Base-by-base conservation (phyloP, 1,140 invertebrate genomes). In the Danaus melanippus region DNA sequence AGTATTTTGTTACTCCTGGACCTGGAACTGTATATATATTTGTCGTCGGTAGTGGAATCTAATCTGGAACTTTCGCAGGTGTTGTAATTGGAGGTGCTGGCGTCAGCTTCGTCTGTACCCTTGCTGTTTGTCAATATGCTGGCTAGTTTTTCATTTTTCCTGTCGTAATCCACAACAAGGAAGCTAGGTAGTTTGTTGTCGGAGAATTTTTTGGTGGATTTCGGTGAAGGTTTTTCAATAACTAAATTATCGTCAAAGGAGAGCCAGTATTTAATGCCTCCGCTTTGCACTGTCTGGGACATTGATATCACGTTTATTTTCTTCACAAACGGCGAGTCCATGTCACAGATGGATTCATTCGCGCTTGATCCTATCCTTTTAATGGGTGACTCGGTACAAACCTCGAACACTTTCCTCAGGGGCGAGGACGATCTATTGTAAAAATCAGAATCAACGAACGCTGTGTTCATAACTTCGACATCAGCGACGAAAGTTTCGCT, bases 211-310 rank as follows among this genome's bases (percentile, higher is more conserved):
- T 71, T 11, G 45, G 52, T 47, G 7, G 48, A 43, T 54, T 60
- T 17, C 15, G 8, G 12, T 50, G 52, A 55, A 1, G 66, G 46
- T 17, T 46, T 45, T 1, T 58, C 46, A 9, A 57, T 60, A 2
- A 50, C 9, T 8, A 71, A 2, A 51, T 64, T 62, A 9, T 87
- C 75, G 42, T 86, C 82, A 47, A 87, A 87, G 0, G 84, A 85
- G 0, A 87, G n/a, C 86, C 86, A 87, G 52, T 86, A 87, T 60
- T 86, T 87, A 0, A 87, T 62, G 9, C 86, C 86, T 0, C 83
- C 83, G 0, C 60, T 74, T 12, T 82, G 67, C 21, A 60, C 70
- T 0, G 73, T 86, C 50, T 81, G 83, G 0, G 80, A 83, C 84
- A 87, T 87, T 0, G 82, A 64, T 21, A 83, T 66, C 0, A 87